Evolutionary conservation across 2,888 invertebrate species (phyloP).

Genomic region (Minunthozetes semirufus): DNA sequence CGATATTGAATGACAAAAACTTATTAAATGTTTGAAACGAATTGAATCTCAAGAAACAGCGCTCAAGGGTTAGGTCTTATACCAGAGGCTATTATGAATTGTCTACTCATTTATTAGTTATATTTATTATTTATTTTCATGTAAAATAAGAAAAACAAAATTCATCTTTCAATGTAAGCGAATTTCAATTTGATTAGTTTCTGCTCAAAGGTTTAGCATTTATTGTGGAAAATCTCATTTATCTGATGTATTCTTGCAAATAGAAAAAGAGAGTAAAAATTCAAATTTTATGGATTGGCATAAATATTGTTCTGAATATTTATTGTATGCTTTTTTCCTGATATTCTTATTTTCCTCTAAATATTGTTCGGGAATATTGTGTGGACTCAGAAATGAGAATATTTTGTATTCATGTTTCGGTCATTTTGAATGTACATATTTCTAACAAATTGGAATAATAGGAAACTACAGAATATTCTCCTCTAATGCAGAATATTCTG

Average conservation of each 20-base stretch:
- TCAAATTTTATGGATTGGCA: not conserved
- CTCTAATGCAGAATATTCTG: not conserved
- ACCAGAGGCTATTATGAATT: too few relatives aligned
- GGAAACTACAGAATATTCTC: not conserved
- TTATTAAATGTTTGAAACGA: too few relatives aligned
- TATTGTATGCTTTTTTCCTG: not conserved
- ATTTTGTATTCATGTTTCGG: conserved; percentile 9
- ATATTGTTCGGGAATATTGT: not conserved
- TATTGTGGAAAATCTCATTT: not conserved
- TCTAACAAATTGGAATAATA: not conserved
- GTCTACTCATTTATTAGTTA: too few relatives aligned
- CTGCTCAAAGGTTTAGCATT: not conserved
- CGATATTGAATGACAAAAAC: too few relatives aligned
- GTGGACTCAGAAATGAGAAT: not conserved
- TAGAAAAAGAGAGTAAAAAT: not conserved
- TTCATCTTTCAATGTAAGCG: too few relatives aligned
- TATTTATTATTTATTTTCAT: too few relatives aligned
- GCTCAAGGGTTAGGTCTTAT: too few relatives aligned
- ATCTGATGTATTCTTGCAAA: not conserved
- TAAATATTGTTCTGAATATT: conserved; percentile 1
- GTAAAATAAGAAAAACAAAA: too few relatives aligned
- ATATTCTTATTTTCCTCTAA: not conserved
- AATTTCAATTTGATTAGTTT: too few relatives aligned
- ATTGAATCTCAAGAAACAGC: too few relatives aligned
- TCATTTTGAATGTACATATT: conserved; percentile 18